Conservation (phyloP, 37 sponge, comb jelly and placozoan genomes). For the Agelas oroides region DNA sequence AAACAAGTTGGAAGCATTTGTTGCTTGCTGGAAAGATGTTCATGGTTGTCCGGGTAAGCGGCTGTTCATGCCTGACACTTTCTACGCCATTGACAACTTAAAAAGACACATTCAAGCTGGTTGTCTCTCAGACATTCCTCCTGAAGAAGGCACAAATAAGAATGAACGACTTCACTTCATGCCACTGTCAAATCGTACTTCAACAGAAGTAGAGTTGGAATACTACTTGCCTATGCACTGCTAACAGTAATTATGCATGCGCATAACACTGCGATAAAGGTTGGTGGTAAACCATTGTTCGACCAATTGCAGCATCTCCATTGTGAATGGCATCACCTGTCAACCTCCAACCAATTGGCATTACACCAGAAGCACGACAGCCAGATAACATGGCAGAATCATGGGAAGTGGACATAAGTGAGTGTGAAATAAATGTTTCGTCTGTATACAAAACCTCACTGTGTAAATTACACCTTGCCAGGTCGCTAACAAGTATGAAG, state of each 20-base stretch:
- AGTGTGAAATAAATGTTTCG: no score
- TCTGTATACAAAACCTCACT: no score
- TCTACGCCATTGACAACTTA: conserved; percentile 17
- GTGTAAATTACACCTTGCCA: no score
- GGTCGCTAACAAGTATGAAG: no score
- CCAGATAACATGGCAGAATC: no score
- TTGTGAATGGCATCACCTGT: no score
- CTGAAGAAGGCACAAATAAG: background rate
- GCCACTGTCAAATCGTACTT: background rate
- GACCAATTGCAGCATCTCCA: no score
- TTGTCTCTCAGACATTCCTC: conserved; percentile 37
- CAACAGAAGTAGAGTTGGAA: conserved; percentile 22
- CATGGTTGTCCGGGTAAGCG: background rate
- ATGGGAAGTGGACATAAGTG: no score
- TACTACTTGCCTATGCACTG: conserved; percentile 33
- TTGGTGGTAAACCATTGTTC: no score
- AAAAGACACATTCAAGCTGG: conserved; percentile 29
- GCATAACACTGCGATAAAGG: no score
- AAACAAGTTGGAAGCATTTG: conserved; percentile 23
- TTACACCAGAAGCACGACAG: no score
- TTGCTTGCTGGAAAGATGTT: conserved; percentile 7
- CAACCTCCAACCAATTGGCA: no score
- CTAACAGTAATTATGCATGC: conserved; percentile 15
- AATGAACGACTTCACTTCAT: conserved; percentile 5
- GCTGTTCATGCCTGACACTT: conserved; percentile 1